These are phyloP conservation scores for Callosobruchus maculatus DNA, from an alignment of 2,888 invertebrate genomes.

Conservation along the genomic window DNA sequence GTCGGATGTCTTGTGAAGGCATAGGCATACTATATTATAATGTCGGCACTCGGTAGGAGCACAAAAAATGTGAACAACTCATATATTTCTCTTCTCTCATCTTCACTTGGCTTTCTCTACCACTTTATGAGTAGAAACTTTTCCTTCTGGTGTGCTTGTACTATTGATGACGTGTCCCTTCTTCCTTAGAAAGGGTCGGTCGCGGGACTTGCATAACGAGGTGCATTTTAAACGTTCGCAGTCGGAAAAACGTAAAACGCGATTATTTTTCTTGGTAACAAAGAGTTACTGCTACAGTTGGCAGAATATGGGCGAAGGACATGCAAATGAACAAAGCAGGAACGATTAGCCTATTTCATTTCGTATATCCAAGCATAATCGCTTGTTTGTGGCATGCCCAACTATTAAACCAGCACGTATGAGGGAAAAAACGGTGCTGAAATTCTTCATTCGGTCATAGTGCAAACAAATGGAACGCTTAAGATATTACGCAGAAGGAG, in stretches of 20 bases:
- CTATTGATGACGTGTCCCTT: not conserved
- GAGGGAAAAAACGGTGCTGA: too few species aligned
- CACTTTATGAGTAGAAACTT: not conserved
- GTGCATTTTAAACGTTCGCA: not conserved
- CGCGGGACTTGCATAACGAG: not conserved
- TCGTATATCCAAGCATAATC: not conserved
- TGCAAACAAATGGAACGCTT: too few species aligned
- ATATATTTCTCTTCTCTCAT: too few species aligned
- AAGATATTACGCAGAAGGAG: too few species aligned
- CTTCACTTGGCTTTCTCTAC: too few species aligned
- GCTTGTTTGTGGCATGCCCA: too few species aligned
- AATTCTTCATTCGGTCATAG: too few species aligned
- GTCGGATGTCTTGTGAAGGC: too few species aligned
- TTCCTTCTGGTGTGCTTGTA: not conserved
- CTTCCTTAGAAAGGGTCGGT: not conserved
- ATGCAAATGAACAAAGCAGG: not conserved
- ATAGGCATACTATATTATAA: too few species aligned
- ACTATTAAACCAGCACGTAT: too few species aligned
- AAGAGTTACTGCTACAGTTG: not conserved
- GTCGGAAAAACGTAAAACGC: not conserved
- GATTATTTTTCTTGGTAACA: not conserved
- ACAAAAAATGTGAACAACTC: too few species aligned
- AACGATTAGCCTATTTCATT: not conserved
- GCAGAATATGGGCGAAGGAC: not conserved
- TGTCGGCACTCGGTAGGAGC: too few species aligned